Base-by-base conservation (phyloP, 2,113 vertebrate species). In the Aphyosemion australe region DNA sequence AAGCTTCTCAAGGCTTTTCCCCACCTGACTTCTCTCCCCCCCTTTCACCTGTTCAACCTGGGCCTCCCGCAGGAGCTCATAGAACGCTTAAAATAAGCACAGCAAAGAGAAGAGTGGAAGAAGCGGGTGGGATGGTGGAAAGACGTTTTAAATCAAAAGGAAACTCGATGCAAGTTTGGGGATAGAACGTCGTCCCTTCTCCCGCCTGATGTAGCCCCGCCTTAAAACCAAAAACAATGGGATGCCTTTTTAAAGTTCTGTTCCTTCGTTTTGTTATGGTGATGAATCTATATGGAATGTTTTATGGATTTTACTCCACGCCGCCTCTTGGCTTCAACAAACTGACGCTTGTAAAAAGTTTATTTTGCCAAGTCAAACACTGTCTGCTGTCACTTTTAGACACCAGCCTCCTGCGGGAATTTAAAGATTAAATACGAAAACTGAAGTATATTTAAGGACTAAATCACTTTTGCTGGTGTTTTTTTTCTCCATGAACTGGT, bases 51-150 rank as follows among this genome's bases (percentile, higher is more conserved):
- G 67, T 92, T 97, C 74, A 95, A 97, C 92, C 92, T 99, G 9
- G 97, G 97, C 88, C 94, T 99, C 79, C 96, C 96, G 26, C 95
- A 97, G 92, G 97, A 95, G 92, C 95, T 98, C 12, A 91, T 97
- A 4, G 96, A 99, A 83, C 91, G 97, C 43, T 92, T 99, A 87
- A 98, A 98, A 93, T 99, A 92, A 92, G 78, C 60, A 48, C 67
- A 34, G 39, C 13, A 37, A 43, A 45, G 63, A 63, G 61, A 0
- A 7, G 14, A 54, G 75, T 57, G 49, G 12, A 53, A 34, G 47
- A 65, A 37, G 39, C 39, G 48, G 59, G 61, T 73, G 21, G 50
- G 41, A 72, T 61, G 18, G 61, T 54, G 56, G 74, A 37, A 55
- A 59, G 49, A 71, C 3, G 58, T 54, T 41, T 51, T 49, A n/a